Conservation (phyloP, 1,140 invertebrate genomes). For the Eubasilissa regina region DNA sequence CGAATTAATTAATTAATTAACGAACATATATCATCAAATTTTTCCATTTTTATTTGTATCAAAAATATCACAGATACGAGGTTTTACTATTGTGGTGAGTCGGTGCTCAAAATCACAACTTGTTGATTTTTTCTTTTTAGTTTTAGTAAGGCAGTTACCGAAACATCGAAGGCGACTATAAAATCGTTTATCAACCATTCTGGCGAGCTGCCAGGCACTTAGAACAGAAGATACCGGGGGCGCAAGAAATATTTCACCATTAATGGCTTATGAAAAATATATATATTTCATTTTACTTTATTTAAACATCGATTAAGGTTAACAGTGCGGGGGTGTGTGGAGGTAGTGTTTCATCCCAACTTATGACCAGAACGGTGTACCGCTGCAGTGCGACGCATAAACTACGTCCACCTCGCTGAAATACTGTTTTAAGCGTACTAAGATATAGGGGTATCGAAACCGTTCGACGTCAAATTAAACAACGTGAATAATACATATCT, state of each 20-base stretch:
- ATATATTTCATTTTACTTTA: not conserved
- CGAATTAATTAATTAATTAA: no score
- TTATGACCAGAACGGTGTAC: not conserved
- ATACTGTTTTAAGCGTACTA: no score
- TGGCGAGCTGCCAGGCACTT: not conserved
- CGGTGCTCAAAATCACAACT: no score
- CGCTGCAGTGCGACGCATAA: conserved; percentile 39
- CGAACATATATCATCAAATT: no score
- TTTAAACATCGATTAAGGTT: not conserved
- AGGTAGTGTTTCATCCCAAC: not conserved
- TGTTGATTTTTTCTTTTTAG: no score
- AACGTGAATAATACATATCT: no score
- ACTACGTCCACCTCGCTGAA: not conserved
- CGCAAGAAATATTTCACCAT: conserved; percentile 13
- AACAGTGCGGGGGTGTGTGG: not conserved
- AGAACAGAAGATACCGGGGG: not conserved
- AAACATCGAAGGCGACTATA: conserved; percentile 8
- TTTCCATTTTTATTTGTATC: no score
- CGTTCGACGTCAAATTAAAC: no score
- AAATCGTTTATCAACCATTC: conserved; percentile 15
- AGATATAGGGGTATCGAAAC: no score
- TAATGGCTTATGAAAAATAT: not conserved
- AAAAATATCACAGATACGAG: no score
- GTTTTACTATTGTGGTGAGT: no score
- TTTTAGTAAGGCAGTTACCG: not conserved